Base-by-base conservation (phyloP, 2,113 vertebrate species). In the Megalops atlanticus region DNA sequence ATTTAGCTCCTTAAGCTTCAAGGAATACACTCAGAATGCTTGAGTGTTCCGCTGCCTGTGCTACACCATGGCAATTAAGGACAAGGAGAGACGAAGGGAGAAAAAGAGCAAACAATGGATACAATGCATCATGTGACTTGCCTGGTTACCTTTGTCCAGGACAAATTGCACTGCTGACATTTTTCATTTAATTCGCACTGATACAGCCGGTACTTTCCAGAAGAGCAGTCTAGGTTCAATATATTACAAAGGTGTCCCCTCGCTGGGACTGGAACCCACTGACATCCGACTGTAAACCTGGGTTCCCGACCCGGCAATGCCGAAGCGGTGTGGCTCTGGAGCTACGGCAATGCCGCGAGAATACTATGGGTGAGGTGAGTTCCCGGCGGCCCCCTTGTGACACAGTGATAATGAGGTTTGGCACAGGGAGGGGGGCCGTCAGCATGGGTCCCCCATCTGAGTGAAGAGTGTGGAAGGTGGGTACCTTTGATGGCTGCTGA, bases 401-500 rank as follows among this genome's bases (percentile, higher is more conserved):
- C 41, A 38, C 5, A 40, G 27, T 68, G 14, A 68, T 78, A 78
- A 64, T 64, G 58, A 78, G 52, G 40, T 43, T 64, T 27, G 40
- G 36, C 52, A 35, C n/a, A 78, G 18, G 16, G 58, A 38, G 31
- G 68, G 40, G n/a, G 58, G 58, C 4, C 1, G 24, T 10, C 11
- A 11, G 58, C 7, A 3, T 24, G 24, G 49, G 49, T 3, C 49
- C 5, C n/a, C 12, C n/a, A n/a, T n/a, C n/a, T n/a, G n/a, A n/a
- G 8, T 64, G 58, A 64, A 6, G 58, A 11, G 58, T 1, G 58
- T 8, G 11, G n/a, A 64, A 24, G 24, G 58, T 21, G 36, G 72
- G 38, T 24, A 38, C 78, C 86, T 91, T 91, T 91, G 89, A 89
- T 89, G 89, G 82, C 84, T 82, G 83, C 87, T 85, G 85, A 90